These are phyloP conservation scores for Dendrolimus kikuchii DNA, from an alignment of 1,140 invertebrate species.

Conservation along the genomic window DNA sequence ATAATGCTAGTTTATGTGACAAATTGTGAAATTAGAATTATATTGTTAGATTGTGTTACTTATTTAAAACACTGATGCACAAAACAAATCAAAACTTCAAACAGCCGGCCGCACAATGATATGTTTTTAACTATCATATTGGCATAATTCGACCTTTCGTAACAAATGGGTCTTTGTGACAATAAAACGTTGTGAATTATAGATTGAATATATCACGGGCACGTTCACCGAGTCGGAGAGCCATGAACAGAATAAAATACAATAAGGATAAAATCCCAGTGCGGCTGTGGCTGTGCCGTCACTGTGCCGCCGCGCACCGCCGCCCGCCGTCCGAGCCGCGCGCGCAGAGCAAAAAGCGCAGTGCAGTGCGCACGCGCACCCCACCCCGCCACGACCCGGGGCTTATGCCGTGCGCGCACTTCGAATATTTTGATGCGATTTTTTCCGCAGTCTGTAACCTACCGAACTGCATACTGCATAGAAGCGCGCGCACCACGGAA, in stretches of 20 bases:
- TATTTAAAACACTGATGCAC: constrained; percentile 48
- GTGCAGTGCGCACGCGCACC: constrained; percentile 18
- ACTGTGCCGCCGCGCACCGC: constrained; percentile 9
- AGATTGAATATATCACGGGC: constrained; percentile 30
- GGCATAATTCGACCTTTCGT: constrained; percentile 27
- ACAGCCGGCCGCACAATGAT: constrained; percentile 16
- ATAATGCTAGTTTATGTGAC: constrained; percentile 40
- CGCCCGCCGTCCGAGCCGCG: constrained; percentile 7
- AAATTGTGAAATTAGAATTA: constrained; percentile 22
- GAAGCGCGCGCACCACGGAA: too few relatives aligned
- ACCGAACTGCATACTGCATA: too few relatives aligned
- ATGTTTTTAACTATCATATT: constrained; percentile 42
- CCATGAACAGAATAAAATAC: constrained; percentile 58
- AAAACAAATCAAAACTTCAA: constrained; percentile 39
- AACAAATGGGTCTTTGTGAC: constrained; percentile 28
- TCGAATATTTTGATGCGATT: too few relatives aligned
- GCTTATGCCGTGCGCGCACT: neutral
- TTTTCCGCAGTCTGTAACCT: too few relatives aligned
- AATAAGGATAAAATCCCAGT: constrained; percentile 55
- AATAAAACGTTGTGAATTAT: constrained; percentile 21
- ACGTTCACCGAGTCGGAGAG: constrained; percentile 46
- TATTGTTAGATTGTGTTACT: constrained; percentile 19
- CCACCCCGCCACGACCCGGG: constrained; percentile 42
- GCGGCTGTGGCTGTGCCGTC: constrained; percentile 17
- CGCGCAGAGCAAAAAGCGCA: constrained; percentile 48